phyloP scores from a whole-genome alignment of 2,888 invertebrate species.

The Galerucella nymphaeae region DNA sequence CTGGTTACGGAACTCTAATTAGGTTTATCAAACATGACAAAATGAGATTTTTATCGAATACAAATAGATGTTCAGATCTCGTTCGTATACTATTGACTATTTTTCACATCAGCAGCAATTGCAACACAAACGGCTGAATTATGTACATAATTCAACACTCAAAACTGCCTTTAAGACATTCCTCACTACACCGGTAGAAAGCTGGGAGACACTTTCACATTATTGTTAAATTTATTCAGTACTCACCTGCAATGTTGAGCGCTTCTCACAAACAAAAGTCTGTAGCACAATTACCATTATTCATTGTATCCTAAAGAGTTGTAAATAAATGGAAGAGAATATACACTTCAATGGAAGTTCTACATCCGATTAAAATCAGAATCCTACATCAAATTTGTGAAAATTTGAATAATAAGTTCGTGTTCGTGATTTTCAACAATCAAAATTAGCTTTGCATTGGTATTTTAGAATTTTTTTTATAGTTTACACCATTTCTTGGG shows the following conservation, averaged over 20 bases:
- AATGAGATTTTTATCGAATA: background rate
- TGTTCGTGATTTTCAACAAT: too few relatives aligned
- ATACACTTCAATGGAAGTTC: too few relatives aligned
- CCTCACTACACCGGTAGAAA: background rate
- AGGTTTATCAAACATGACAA: background rate
- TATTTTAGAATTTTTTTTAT: too few relatives aligned
- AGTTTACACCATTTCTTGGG: too few relatives aligned
- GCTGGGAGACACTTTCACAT: slow-evolving; percentile 3
- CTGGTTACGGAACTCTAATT: too few relatives aligned
- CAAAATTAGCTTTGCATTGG: too few relatives aligned
- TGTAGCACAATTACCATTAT: background rate
- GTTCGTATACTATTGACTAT: background rate
- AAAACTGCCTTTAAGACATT: background rate
- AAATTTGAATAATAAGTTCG: too few relatives aligned
- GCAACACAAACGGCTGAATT: background rate
- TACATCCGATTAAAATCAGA: too few relatives aligned
- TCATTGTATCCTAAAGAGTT: background rate
- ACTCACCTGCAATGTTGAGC: background rate
- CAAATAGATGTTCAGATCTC: background rate
- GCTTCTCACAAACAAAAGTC: background rate
- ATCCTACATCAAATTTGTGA: too few relatives aligned
- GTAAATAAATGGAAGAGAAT: background rate
- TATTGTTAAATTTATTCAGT: slow-evolving; percentile 1
- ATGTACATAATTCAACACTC: background rate
- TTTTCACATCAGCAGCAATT: background rate